Percentiles rank a stretch among this genome's conserved stretches.
These are phyloP conservation scores for Rhinichthys osculus DNA, from an alignment of 2,797 vertebrate species.

Conservation along the genomic window DNA sequence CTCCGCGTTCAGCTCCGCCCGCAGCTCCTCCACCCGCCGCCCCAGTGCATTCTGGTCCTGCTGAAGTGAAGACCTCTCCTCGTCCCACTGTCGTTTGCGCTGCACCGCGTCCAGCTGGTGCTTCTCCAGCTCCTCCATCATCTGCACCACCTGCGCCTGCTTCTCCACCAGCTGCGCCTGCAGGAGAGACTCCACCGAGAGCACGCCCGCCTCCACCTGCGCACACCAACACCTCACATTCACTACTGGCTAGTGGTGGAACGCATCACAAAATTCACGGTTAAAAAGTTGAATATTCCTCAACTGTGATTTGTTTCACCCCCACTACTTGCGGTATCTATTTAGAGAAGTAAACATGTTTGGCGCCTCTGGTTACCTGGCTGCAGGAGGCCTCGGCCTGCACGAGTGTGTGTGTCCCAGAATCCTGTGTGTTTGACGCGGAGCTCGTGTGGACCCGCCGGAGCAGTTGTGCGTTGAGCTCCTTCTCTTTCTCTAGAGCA, in stretches of 20 bases:
- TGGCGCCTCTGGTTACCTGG: slow-evolving; percentile 24
- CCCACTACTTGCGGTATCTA: rapidly evolving
- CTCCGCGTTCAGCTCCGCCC: slow-evolving; percentile 82
- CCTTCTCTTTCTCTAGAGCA: slow-evolving; percentile 83
- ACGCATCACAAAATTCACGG: too few relatives aligned
- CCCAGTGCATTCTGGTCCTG: slow-evolving; percentile 83
- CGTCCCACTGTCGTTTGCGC: slow-evolving; percentile 80
- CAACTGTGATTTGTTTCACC: background rate
- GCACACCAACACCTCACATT: background rate
- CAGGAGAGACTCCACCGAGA: slow-evolving; percentile 76
- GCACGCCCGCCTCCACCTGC: slow-evolving; percentile 53
- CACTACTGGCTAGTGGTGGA: background rate
- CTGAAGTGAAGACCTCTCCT: slow-evolving; percentile 79
- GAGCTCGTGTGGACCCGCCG: background rate
- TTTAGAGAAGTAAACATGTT: background rate
- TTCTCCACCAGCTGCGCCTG: slow-evolving; percentile 87
- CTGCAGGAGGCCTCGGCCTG: slow-evolving; percentile 62
- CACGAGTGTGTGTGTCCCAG: background rate
- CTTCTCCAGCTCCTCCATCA: slow-evolving; percentile 86
- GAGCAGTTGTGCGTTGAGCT: slow-evolving; percentile 77
- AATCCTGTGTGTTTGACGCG: background rate
- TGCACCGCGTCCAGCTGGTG: slow-evolving; percentile 86
- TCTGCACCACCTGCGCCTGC: slow-evolving; percentile 82
- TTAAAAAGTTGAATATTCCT: too few relatives aligned
- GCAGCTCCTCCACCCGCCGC: slow-evolving; percentile 77